Conservation (phyloP, 2,113 vertebrate species). For the Amphiprion percula region DNA sequence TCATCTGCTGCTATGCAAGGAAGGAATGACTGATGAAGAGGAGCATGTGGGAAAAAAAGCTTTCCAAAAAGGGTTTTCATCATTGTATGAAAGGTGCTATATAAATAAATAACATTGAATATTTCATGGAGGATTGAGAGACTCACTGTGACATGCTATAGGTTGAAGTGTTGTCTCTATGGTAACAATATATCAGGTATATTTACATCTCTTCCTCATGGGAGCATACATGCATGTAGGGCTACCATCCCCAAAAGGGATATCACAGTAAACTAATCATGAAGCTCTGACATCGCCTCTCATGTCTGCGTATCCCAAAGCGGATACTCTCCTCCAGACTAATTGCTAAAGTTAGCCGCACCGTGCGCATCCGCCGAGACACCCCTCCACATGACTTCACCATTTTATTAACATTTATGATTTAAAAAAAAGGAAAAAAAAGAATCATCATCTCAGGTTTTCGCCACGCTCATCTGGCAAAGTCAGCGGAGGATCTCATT, state of each 20-base stretch:
- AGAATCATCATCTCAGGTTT: constrained; percentile 31
- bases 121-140: constrained; percentile 65
- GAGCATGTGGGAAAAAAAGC: constrained; percentile 5
- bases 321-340: constrained; percentile 60
- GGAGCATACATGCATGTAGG: constrained; percentile 66
- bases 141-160: constrained; percentile 61
- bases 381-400: constrained; percentile 38
- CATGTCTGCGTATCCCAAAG: constrained; percentile 58
- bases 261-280: constrained; percentile 73
- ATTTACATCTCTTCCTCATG: constrained; percentile 82
- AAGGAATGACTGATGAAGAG: constrained; percentile 13
- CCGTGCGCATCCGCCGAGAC: constrained; percentile 67
- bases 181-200: constrained; percentile 74
- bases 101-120: constrained; percentile 2
- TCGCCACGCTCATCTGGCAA: constrained; percentile 41
- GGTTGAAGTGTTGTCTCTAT: constrained; percentile 77
- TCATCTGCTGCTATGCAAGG: constrained; percentile 10
- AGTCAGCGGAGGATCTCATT: constrained; percentile 52
- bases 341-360: constrained; percentile 69
- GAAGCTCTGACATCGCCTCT: constrained; percentile 73
- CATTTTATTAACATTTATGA: constrained; percentile 65
- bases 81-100: constrained; percentile 3
- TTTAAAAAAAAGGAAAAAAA: constrained; percentile 17
- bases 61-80: constrained; percentile 51
- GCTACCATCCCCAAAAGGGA: constrained; percentile 69